These are phyloP conservation scores for Clistopyga incitator DNA, from an alignment of 2,888 invertebrate genomes.

Conservation along the genomic window DNA sequence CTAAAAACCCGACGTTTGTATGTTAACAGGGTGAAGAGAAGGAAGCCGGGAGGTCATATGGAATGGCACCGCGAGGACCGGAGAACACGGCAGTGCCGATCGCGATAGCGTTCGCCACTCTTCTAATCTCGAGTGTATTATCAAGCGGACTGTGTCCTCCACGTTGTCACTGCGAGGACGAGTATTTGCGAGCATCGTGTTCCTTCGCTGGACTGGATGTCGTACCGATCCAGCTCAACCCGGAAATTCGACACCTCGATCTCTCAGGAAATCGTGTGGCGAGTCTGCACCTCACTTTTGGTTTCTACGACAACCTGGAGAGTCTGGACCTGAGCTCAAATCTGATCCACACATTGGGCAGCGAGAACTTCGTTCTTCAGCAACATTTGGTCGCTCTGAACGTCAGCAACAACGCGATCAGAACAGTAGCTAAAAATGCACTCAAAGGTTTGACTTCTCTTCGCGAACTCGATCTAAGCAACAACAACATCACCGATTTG, in stretches of 20 bases:
- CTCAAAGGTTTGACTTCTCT: slow-evolving; percentile 90
- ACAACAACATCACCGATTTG: slow-evolving; percentile 91
- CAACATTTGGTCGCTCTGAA: slow-evolving; percentile 90
- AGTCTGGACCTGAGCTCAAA: slow-evolving; percentile 93
- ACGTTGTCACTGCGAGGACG: slow-evolving; percentile 93
- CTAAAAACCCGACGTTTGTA: not conserved
- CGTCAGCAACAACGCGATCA: slow-evolving; percentile 91
- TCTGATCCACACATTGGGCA: slow-evolving; percentile 91
- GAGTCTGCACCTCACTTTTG: slow-evolving; percentile 91
- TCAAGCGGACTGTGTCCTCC: slow-evolving; percentile 90
- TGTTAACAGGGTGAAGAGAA: slow-evolving; percentile 58
- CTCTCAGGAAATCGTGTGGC: slow-evolving; percentile 93
- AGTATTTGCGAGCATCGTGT: slow-evolving; percentile 90
- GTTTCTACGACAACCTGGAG: slow-evolving; percentile 92
- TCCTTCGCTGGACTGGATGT: slow-evolving; percentile 92
- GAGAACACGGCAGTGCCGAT: slow-evolving; percentile 85
- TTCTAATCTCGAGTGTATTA: slow-evolving; percentile 78
- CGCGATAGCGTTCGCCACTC: slow-evolving; percentile 75
- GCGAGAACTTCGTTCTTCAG: slow-evolving; percentile 92
- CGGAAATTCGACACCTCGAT: slow-evolving; percentile 93
- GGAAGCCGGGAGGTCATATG: slow-evolving; percentile 79
- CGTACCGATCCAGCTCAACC: slow-evolving; percentile 95
- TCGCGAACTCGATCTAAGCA: slow-evolving; percentile 89
- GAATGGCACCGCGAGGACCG: slow-evolving; percentile 85
- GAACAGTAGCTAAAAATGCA: slow-evolving; percentile 90